Conservation (phyloP, 2,113 vertebrate species). For the Lates calcarifer region DNA sequence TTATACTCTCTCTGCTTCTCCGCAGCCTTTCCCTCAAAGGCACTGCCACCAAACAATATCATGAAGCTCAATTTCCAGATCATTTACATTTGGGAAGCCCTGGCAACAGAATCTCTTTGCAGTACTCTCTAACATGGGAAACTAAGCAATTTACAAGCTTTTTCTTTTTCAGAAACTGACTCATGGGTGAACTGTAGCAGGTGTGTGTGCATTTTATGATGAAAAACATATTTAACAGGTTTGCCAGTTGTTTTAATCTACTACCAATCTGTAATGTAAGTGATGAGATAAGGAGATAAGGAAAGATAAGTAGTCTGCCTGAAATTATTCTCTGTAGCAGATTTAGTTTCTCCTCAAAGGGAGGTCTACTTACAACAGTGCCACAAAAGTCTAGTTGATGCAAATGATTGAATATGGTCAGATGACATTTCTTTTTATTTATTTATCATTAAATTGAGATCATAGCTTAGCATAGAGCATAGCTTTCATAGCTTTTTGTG, state of each 20-base stretch:
- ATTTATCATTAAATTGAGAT: background rate
- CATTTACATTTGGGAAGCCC: constrained; percentile 67
- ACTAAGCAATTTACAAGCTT: constrained; percentile 60
- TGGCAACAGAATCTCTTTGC: constrained; percentile 64
- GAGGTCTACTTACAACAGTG: background rate
- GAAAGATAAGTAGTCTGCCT: constrained; percentile 35
- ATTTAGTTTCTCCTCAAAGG: constrained; percentile 34
- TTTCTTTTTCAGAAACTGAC: constrained; percentile 39
- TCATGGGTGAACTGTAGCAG: constrained; percentile 59
- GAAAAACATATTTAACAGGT: constrained; percentile 51
- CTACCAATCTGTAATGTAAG: constrained; percentile 61
- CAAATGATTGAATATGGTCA: constrained; percentile 17
- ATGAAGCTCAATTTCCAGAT: constrained; percentile 68
- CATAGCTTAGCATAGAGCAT: no score
- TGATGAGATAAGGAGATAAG: constrained; percentile 35
- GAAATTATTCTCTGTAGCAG: constrained; percentile 12
- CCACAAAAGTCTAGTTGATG: constrained; percentile 11
- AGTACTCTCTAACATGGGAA: constrained; percentile 51
- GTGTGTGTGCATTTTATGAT: constrained; percentile 60
- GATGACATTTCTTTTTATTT: background rate
- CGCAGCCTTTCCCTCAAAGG: constrained; percentile 29
- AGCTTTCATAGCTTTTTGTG: background rate
- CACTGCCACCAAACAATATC: constrained; percentile 64
- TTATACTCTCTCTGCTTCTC: constrained; percentile 46
- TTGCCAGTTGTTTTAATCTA: constrained; percentile 62